Base-by-base conservation (phyloP, 2,888 invertebrate species). In the Himalopsyche tibetana region DNA sequence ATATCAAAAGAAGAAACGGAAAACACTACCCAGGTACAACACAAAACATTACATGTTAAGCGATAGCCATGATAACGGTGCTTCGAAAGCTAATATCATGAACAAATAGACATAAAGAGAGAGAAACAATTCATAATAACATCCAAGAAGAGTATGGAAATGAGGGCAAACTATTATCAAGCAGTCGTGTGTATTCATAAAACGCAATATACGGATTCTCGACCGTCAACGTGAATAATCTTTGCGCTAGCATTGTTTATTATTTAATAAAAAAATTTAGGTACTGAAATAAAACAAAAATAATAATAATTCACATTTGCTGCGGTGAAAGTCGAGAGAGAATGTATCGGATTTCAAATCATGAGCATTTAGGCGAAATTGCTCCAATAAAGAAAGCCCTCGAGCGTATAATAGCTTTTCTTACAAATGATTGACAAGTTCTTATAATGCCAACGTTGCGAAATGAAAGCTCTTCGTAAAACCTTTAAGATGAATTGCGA, bases 361-460 rank as follows among this genome's bases (percentile, higher is more conserved):
- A 36, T 74, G 38, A 74, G 74, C 74, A 74, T 74, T 74, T 74
- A 74, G 74, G 36, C 74, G 74, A 74, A 74, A 74, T 74, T 36
- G 36, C 74, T 38, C 36, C 74, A 74, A 74, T 74, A 74, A 74
- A 74, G 74, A 28, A 36, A 36, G 74, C 74, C 74, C 36, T 38
- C 74, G 4, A 74, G 74, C 74, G 74, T 74, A 36, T 74, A 74
- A 74, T 74, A 74, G 74, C 74, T 74, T 74, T 36, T 36, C 74
- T 74, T 4, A 15, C 28, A 36, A 19, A 36, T 74, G 74, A 74
- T 74, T 74, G 74, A 74, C 36, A 74, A 36, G 74, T 74, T 36
- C 28, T 74, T 38, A 36, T 74, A 74, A 69, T 69, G 69, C 28
- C 28, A 74, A 74, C 74, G 74, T 74, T 36, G 74, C 74, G 74